These are phyloP conservation scores for Probosciger aterrimus DNA, from an alignment of 2,113 vertebrate species.

Conservation along the genomic window DNA sequence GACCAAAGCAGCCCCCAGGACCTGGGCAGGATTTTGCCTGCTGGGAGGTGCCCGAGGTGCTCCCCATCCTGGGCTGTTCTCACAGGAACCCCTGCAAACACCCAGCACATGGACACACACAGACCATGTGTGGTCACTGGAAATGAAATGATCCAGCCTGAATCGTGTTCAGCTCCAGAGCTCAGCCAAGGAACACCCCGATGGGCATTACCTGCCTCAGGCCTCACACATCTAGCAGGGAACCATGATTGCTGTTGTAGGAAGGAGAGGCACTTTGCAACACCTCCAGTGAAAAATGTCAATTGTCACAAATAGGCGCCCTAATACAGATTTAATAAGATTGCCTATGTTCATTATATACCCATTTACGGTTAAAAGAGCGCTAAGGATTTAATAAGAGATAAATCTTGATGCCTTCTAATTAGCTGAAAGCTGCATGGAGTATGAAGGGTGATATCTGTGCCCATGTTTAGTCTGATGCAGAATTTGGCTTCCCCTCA, in stretches of 20 bases:
- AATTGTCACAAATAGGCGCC: background rate
- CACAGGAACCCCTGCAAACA: background rate
- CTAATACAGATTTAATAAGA: slow-evolving; percentile 9
- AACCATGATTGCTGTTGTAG: background rate
- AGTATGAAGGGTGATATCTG: background rate
- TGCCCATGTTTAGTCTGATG: fast-evolving
- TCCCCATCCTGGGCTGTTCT: background rate
- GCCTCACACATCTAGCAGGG: background rate
- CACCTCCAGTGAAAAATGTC: background rate
- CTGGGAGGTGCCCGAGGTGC: background rate
- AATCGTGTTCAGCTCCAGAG: background rate
- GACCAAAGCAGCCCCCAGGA: background rate
- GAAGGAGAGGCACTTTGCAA: background rate
- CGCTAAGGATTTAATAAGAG: slow-evolving; percentile 5
- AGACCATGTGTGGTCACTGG: fast-evolving
- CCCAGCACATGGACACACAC: too few species aligned
- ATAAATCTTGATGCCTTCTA: background rate
- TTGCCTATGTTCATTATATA: background rate
- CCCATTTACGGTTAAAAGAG: slow-evolving; percentile 5
- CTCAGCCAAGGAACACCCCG: background rate
- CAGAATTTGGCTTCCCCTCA: background rate
- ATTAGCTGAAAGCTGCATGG: slow-evolving; percentile 1
- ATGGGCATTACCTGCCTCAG: background rate
- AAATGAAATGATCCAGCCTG: background rate
- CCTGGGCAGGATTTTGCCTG: background rate